Base-by-base conservation (phyloP, 2,797 vertebrate genomes). In the Sebastes melanostomus region DNA sequence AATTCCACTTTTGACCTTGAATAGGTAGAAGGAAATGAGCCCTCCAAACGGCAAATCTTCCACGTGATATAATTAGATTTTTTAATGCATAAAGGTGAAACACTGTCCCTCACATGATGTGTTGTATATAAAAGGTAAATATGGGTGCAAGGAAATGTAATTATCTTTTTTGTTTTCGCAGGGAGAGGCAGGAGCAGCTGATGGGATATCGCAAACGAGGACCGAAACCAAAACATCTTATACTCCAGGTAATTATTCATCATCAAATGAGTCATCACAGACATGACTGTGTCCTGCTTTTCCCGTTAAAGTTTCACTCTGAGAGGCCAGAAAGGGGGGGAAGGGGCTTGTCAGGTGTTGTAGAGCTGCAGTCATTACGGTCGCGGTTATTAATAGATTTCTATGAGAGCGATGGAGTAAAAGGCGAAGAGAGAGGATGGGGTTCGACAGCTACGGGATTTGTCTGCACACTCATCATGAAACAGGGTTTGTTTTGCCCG, bases 121-220 rank as follows among this genome's bases (percentile, higher is more conserved):
- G 66, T 25, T 71, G 16, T 55, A 1, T 36, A 12, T 9, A 16
- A 18, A 77, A 62, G 76, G 29, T 75, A 74, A 89, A 82, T 30
- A 52, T 46, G 42, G 16, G 62, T 36, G 38, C 2, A 65, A 29
- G 55, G 52, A 82, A 81, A 81, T 71, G n/a, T 81, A 72, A 75
- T 65, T 66, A 65, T 80, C 63, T 73, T 85, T 85, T 54, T 85
- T 88, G 27, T 93, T 77, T 83, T 89, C 46, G 54, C 96, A 99
- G 98, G 93, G 98, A 99, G 89, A 95, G 97, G 86, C 98, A 99
- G 91, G 98, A 99, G 87, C 97, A 99, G 95, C 89, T 97, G 92
- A 96, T 98, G 96, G 98, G 98, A 60, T 99, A 97, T 90, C 97
- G 97, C 54, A 99, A 99, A 92, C 96, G 98, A 66, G 98, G 98